Conservation (phyloP, 2,797 vertebrate genomes). For the Halcyon badia region DNA sequence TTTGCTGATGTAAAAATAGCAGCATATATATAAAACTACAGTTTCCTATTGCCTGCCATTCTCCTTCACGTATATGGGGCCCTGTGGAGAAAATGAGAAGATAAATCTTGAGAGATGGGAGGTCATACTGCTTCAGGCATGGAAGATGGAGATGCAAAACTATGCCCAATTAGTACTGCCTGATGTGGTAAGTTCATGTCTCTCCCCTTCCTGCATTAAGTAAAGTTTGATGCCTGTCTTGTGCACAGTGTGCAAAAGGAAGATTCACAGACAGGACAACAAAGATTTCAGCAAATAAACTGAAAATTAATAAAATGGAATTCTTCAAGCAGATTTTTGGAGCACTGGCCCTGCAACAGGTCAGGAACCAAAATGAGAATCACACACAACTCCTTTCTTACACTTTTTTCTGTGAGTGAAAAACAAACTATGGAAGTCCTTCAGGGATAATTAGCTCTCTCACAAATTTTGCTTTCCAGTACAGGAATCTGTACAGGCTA, state of each 20-base stretch:
- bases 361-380: rapidly evolving
- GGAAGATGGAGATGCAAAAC: not conserved
- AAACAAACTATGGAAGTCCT: not conserved
- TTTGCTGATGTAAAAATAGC: not conserved
- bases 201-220: not conserved
- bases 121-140: not conserved
- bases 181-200: not conserved
- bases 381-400: not conserved
- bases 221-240: not conserved
- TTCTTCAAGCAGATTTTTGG: not conserved
- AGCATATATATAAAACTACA: not conserved
- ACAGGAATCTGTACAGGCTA: not conserved
- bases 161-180: not conserved
- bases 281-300: not conserved
- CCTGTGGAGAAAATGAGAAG: not conserved
- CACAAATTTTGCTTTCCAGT: not conserved
- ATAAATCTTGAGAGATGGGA: not conserved
- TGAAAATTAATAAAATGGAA: not conserved
- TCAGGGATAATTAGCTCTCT: not conserved
- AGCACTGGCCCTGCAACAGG: not conserved
- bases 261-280: not conserved
- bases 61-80: not conserved
- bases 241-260: not conserved
- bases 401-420: rapidly evolving
- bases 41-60: not conserved